Percentiles rank a stretch among this genome's conserved stretches.
Conservation (phyloP, 2,113 vertebrate species). For the Dendrocopos noguchii region DNA sequence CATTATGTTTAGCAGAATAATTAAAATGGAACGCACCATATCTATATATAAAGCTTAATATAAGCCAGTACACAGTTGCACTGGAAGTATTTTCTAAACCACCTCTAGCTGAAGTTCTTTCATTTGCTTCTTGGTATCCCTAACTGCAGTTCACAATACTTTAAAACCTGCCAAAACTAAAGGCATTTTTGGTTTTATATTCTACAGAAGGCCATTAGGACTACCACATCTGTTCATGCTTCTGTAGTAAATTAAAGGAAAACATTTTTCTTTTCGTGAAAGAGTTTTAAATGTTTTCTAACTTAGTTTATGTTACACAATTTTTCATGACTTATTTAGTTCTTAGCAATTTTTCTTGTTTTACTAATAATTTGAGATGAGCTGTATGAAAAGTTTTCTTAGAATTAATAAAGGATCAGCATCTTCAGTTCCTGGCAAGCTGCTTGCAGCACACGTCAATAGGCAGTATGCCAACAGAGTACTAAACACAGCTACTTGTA, state of each 20-base stretch:
- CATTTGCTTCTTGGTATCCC: not conserved
- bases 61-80: not conserved
- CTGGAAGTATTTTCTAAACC: not conserved
- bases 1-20: not conserved
- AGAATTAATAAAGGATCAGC: not conserved
- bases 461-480: not conserved
- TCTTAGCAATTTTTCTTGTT: not conserved
- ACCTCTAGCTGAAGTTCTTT: not conserved
- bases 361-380: constrained; percentile 1
- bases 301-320: not conserved
- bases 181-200: constrained; percentile 52
- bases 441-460: not conserved
- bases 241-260: constrained; percentile 16
- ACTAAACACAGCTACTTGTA: not conserved
- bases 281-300: constrained; percentile 19
- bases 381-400: not conserved
- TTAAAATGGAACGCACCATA: not conserved
- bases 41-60: not conserved
- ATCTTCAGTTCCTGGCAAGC: not conserved
- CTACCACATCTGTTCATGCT: constrained; percentile 40
- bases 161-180: constrained; percentile 45
- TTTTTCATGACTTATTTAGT: not conserved
- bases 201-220: constrained; percentile 54
- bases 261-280: constrained; percentile 31
- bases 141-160: not conserved